Percentiles rank a stretch among this genome's conserved stretches.
Evolutionary conservation across 2,797 vertebrate genomes (phyloP).

Genomic region (Melanotaenia parkinsoni): DNA sequence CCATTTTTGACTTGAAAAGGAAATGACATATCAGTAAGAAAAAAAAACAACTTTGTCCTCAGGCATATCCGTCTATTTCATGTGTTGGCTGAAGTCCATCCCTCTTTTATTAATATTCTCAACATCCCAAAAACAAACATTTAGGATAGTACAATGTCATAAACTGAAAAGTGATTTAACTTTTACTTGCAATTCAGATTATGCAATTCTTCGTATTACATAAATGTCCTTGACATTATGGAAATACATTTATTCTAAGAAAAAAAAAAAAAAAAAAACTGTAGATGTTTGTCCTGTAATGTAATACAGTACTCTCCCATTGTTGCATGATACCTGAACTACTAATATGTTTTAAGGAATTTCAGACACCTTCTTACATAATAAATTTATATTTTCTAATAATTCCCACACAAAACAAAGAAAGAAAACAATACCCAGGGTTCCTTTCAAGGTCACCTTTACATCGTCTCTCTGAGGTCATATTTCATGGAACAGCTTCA

Average conservation of each 20-base stretch:
- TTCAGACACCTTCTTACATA: neutral
- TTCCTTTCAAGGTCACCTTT: neutral
- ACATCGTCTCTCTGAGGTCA: neutral
- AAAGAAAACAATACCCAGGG: neutral
- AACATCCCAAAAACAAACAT: slow-evolving; percentile 10
- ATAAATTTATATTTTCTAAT: neutral
- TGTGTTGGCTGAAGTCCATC: neutral
- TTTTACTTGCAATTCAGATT: slow-evolving; percentile 17
- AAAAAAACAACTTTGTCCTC: slow-evolving; percentile 48
- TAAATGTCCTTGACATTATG: neutral
- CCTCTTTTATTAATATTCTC: neutral
- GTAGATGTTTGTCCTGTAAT: neutral
- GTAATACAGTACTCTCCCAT: neutral
- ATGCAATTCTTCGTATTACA: slow-evolving; percentile 22
- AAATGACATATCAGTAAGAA: slow-evolving; percentile 70
- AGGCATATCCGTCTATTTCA: slow-evolving; percentile 61
- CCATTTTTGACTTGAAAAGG: slow-evolving; percentile 52
- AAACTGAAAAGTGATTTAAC: slow-evolving; percentile 16
- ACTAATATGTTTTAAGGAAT: neutral
- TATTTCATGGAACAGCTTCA: neutral
- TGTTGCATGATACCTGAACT: neutral
- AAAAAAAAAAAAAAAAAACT: neutral
- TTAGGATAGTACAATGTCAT: neutral
- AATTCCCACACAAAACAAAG: neutral
- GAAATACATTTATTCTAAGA: slow-evolving; percentile 4